Evolutionary conservation across 2,113 vertebrate genomes (phyloP).

Genomic region (Ammodytes marinus): DNA sequence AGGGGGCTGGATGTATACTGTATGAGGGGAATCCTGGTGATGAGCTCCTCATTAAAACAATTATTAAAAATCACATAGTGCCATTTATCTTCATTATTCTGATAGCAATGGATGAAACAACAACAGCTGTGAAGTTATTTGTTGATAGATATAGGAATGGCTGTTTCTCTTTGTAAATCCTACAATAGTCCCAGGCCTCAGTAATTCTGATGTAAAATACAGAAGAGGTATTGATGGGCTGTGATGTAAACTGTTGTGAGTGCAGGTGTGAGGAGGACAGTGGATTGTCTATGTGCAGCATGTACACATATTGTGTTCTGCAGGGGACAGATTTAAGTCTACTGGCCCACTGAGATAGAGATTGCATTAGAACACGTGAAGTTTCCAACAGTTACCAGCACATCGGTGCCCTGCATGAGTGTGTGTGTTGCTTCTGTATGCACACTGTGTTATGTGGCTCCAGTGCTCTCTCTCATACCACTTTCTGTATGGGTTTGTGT

Average conservation of each 20-base stretch:
- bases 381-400: slow-evolving; percentile 72
- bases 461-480: slow-evolving; percentile 28
- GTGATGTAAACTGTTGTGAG: slow-evolving; percentile 15
- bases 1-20: background rate
- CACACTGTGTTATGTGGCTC: slow-evolving; percentile 33
- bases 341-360: slow-evolving; percentile 76
- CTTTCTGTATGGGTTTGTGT: slow-evolving; percentile 52
- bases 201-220: background rate
- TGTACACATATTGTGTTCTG: slow-evolving; percentile 63
- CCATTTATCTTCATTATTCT: too few species aligned
- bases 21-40: background rate
- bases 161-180: background rate
- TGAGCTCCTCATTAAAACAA: background rate
- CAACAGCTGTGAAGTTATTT: too few species aligned
- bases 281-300: slow-evolving; percentile 55
- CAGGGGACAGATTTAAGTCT: slow-evolving; percentile 75
- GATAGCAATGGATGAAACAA: too few species aligned
- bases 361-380: slow-evolving; percentile 78
- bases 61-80: background rate
- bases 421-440: slow-evolving; percentile 50
- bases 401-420: slow-evolving; percentile 57
- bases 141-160: background rate
- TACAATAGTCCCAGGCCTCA: background rate
- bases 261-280: slow-evolving; percentile 34
- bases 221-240: background rate